phyloP scores from a whole-genome alignment of 92 coral and sea anemone genomes.

The Pocillopora grandis region DNA sequence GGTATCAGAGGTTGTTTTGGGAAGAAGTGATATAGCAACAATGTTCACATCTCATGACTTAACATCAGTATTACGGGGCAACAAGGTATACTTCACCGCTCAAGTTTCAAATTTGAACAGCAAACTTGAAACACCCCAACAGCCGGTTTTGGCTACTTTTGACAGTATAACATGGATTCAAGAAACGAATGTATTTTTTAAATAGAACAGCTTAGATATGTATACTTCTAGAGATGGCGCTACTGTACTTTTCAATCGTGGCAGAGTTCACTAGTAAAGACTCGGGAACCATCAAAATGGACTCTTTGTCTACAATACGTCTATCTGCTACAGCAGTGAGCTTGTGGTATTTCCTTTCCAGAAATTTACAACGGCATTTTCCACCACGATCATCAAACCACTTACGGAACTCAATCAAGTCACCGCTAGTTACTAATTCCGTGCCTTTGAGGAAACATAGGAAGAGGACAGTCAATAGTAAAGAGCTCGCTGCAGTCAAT shows the following conservation, averaged over 20 bases:
- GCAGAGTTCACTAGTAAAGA: conserved; percentile 55
- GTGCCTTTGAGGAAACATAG: conserved; percentile 19
- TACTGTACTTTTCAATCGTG: conserved; percentile 55
- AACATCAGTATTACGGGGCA: too few species aligned
- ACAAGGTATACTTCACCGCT: too few species aligned
- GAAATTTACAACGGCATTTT: conserved; percentile 59
- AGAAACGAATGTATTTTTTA: not conserved
- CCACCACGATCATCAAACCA: conserved; percentile 73
- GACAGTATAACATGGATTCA: not conserved
- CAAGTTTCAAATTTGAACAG: too few species aligned
- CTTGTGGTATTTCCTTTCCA: conserved; percentile 1
- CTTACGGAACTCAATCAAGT: conserved; percentile 44
- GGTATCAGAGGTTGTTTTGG: too few species aligned
- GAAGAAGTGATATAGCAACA: too few species aligned
- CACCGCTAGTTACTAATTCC: conserved; percentile 12
- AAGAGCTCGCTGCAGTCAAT: not conserved
- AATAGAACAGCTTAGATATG: not conserved
- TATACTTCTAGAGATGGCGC: not conserved
- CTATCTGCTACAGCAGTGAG: conserved; percentile 63
- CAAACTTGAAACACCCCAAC: too few species aligned
- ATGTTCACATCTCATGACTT: too few species aligned
- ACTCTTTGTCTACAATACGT: conserved; percentile 59
- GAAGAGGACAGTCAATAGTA: conserved; percentile 21
- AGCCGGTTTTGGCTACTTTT: too few species aligned
- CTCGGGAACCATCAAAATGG: conserved; percentile 70